phyloP scores from a whole-genome alignment of 2,888 invertebrate species.

The Rotaria magnacalcarata region DNA sequence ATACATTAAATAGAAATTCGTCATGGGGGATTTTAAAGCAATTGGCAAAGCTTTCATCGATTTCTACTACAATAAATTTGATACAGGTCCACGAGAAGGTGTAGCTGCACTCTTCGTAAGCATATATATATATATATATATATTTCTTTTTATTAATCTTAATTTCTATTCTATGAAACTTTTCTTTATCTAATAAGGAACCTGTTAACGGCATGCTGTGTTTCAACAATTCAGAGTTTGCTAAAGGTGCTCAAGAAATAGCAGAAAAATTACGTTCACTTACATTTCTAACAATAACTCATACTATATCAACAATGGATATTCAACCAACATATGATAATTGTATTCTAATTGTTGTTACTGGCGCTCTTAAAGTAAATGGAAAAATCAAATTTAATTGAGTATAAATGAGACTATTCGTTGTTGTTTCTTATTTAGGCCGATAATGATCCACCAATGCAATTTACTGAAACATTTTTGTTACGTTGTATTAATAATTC shows the following conservation, averaged over 20 bases:
- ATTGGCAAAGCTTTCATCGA: conserved; percentile 43
- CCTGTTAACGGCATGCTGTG: neutral
- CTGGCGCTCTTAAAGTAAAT: conserved; percentile 34
- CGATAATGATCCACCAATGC: conserved; percentile 44
- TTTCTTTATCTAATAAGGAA: neutral
- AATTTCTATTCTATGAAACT: neutral
- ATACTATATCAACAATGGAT: conserved; percentile 42
- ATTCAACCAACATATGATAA: conserved; percentile 45
- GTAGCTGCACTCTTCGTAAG: conserved; percentile 41
- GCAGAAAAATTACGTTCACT: conserved; percentile 10
- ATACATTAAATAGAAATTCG: neutral
- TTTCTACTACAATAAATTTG: conserved; percentile 43
- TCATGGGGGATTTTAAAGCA: conserved; percentile 28
- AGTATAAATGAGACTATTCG: neutral
- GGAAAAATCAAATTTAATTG: neutral
- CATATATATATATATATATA: neutral
- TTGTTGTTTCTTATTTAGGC: conserved; percentile 19
- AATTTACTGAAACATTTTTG: conserved; percentile 44
- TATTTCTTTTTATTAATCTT: no score
- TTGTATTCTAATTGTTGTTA: conserved; percentile 43
- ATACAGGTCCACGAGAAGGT: conserved; percentile 41
- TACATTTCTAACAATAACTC: conserved; percentile 44
- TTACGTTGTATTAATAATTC: conserved; percentile 34
- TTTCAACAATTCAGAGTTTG: neutral
- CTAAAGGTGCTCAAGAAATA: conserved; percentile 8